phyloP scores from a whole-genome alignment of 2,888 invertebrate genomes.

The Tenthredo notha region DNA sequence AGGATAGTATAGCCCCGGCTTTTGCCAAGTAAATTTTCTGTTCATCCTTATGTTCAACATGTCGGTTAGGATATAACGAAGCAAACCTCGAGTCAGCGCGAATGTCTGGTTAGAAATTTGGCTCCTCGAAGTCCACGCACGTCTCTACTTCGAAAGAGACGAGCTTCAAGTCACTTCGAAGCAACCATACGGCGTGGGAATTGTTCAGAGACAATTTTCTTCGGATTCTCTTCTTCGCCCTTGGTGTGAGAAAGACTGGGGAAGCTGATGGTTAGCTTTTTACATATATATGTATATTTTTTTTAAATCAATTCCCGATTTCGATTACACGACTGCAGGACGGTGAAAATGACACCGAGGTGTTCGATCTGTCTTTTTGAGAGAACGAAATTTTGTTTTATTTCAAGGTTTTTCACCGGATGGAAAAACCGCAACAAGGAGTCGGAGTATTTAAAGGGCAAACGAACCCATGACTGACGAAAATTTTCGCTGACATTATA shows the following conservation, averaged over 20 bases:
- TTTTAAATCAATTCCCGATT: conserved; percentile 16
- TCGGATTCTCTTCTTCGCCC: background rate
- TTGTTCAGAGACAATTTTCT: conserved; percentile 35
- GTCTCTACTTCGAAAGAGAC: conserved; percentile 24
- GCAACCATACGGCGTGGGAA: conserved; percentile 39
- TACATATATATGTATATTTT: background rate
- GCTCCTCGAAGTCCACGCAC: conserved; percentile 49
- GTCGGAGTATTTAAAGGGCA: background rate
- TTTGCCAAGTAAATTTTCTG: conserved; percentile 20
- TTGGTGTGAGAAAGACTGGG: background rate
- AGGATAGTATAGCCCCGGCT: background rate
- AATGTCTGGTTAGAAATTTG: conserved; percentile 39
- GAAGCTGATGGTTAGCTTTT: background rate
- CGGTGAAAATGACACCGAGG: background rate
- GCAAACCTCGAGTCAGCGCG: background rate
- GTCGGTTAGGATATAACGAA: background rate
- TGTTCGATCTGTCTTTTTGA: background rate
- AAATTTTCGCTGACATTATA: background rate
- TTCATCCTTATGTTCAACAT: conserved; percentile 8
- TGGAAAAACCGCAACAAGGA: background rate
- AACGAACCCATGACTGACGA: background rate
- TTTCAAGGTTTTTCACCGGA: background rate
- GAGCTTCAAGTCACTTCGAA: background rate
- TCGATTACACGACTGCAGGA: background rate
- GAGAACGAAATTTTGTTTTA: background rate